phyloP scores from a whole-genome alignment of 64 coral and sea anemone genomes.

The Platygyra sinensis region DNA sequence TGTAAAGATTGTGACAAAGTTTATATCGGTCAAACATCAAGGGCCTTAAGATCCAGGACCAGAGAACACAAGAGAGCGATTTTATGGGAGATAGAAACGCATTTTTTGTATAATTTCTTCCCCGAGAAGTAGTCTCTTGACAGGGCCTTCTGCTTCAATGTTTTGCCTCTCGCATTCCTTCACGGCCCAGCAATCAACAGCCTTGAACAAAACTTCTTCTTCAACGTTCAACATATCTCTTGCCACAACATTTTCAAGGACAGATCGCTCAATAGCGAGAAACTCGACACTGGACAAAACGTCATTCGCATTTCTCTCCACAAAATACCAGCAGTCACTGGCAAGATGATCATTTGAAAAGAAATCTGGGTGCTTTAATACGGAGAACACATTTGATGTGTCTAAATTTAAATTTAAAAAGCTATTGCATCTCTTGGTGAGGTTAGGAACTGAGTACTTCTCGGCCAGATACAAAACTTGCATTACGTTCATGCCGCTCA shows the following conservation, averaged over 20 bases:
- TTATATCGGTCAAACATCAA: too few species aligned
- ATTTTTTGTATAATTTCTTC: constrained; percentile 21
- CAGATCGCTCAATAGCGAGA: background rate
- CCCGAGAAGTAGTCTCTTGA: constrained; percentile 34
- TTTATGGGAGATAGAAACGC: constrained; percentile 37
- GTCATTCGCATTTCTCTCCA: constrained; percentile 1
- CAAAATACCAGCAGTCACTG: constrained; percentile 28
- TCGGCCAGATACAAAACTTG: constrained; percentile 43
- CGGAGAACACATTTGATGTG: constrained; percentile 45
- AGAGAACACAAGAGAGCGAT: constrained; percentile 21
- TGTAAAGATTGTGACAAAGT: too few species aligned
- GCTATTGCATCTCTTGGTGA: constrained; percentile 20
- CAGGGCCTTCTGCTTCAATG: background rate
- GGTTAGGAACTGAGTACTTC: constrained; percentile 37
- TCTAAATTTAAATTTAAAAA: constrained; percentile 27
- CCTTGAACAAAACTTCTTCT: constrained; percentile 39
- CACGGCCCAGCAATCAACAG: constrained; percentile 33
- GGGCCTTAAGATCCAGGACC: too few species aligned
- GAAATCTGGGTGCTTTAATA: background rate
- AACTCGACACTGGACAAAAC: background rate
- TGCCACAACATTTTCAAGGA: constrained; percentile 27
- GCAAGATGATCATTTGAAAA: constrained; percentile 33
- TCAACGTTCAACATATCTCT: constrained; percentile 37
- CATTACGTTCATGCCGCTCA: constrained; percentile 53
- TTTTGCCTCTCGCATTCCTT: background rate